A percentile compares a stretch with the other conserved stretches of the same genome.
phyloP scores from a whole-genome alignment of 2,113 vertebrate species.

The Chascanopsetta lugubris region DNA sequence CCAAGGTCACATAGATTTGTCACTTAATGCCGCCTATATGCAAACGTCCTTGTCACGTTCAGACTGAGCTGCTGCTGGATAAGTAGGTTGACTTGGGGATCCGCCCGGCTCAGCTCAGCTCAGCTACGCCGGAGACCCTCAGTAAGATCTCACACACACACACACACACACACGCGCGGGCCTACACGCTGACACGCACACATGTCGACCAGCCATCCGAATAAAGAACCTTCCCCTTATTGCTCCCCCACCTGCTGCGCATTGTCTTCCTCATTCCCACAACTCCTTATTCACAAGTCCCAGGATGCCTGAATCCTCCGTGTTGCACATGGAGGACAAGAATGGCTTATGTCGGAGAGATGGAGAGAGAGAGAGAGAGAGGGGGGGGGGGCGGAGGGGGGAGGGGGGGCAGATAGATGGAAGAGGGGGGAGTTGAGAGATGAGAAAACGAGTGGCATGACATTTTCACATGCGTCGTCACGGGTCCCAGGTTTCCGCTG shows the following conservation, averaged over 20 bases:
- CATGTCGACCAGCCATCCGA: slow-evolving; percentile 10
- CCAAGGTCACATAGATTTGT: too few species aligned
- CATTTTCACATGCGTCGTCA: slow-evolving; percentile 72
- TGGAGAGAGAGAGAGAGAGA: slow-evolving; percentile 8
- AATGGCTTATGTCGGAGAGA: slow-evolving; percentile 7
- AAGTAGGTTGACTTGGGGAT: too few species aligned
- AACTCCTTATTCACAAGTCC: slow-evolving; percentile 27
- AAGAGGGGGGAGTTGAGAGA: slow-evolving; percentile 13
- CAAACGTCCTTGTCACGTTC: too few species aligned
- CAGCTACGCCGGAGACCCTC: slow-evolving; percentile 98
- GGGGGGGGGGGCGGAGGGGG: background rate
- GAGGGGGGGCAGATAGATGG: slow-evolving; percentile 1
- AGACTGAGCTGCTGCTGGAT: too few species aligned
- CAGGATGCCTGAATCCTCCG: background rate
- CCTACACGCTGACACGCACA: background rate
- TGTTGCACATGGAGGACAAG: slow-evolving; percentile 6
- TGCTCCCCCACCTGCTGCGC: background rate
- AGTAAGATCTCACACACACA: slow-evolving; percentile 84
- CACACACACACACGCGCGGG: background rate
- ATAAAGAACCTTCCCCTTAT: background rate
- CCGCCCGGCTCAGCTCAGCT: slow-evolving; percentile 97
- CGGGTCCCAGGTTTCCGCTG: slow-evolving; percentile 52
- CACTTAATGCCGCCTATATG: too few species aligned
- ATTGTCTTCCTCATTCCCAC: slow-evolving; percentile 1
- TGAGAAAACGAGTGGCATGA: slow-evolving; percentile 55